These are phyloP conservation scores for Lytechinus pictus DNA, from an alignment of 35 echinoderm and acorn worm genomes.

Conservation along the genomic window DNA sequence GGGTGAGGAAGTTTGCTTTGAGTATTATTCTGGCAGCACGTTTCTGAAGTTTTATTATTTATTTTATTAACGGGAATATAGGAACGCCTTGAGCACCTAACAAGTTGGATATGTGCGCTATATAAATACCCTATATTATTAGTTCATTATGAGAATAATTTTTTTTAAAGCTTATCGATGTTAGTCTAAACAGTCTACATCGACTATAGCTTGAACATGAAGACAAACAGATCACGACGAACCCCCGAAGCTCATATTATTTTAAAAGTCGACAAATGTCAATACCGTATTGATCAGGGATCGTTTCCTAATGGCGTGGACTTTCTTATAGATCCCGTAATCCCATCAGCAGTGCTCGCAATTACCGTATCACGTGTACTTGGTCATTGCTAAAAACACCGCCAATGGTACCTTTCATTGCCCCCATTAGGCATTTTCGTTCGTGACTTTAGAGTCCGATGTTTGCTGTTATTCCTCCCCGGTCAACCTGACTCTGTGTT, in stretches of 20 bases:
- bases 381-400: not conserved
- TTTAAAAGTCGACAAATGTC: not conserved
- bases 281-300: not conserved
- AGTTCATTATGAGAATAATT: no score
- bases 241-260: not conserved
- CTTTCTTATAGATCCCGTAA: not conserved
- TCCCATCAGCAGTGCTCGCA: not conserved
- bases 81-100: no score
- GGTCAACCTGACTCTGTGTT: not conserved
- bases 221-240: not conserved
- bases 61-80: no score
- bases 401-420: not conserved
- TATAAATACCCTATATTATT: no score
- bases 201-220: no score
- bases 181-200: no score
- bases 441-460: not conserved
- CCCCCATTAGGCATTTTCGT: not conserved
- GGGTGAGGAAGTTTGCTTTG: no score
- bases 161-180: no score
- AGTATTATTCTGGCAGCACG: no score
- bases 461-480: not conserved
- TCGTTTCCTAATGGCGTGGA: not conserved
- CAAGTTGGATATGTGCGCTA: no score
- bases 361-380: not conserved
- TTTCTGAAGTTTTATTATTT: no score